These are phyloP conservation scores for Triops longicaudatus DNA, from an alignment of 1,140 invertebrate genomes.

Conservation along the genomic window DNA sequence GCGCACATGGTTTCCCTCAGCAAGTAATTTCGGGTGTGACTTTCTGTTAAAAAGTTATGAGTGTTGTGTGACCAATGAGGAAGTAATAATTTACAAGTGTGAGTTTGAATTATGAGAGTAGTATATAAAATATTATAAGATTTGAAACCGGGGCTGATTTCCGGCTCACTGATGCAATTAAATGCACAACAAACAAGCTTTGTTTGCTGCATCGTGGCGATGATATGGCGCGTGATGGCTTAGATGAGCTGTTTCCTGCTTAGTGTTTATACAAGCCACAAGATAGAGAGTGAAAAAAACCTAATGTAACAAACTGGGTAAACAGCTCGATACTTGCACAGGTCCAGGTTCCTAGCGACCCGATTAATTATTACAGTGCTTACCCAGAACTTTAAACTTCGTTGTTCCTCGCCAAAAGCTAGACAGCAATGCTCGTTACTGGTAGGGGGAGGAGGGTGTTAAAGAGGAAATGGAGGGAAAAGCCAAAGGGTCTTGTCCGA, in stretches of 20 bases:
- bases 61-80: not conserved
- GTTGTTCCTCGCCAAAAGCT: not conserved
- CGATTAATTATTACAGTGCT: not conserved
- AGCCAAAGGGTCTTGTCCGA: not conserved
- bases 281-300: not conserved
- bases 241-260: not conserved
- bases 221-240: not conserved
- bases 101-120: not conserved
- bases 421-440: not conserved
- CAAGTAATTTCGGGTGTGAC: not conserved
- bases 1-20: not conserved
- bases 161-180: constrained; percentile 6
- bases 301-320: not conserved
- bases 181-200: not conserved
- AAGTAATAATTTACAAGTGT: not conserved
- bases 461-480: not conserved
- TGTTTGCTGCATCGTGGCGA: not conserved
- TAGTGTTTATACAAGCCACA: not conserved
- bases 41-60: not conserved
- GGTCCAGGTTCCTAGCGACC: not conserved
- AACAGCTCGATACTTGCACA: not conserved
- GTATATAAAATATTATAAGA: not conserved
- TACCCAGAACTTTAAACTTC: not conserved
- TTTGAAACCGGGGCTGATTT: not conserved
- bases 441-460: not conserved